Conservation (phyloP, 1,140 invertebrate genomes). For the Hermatobates lingyangjiaoensis region DNA sequence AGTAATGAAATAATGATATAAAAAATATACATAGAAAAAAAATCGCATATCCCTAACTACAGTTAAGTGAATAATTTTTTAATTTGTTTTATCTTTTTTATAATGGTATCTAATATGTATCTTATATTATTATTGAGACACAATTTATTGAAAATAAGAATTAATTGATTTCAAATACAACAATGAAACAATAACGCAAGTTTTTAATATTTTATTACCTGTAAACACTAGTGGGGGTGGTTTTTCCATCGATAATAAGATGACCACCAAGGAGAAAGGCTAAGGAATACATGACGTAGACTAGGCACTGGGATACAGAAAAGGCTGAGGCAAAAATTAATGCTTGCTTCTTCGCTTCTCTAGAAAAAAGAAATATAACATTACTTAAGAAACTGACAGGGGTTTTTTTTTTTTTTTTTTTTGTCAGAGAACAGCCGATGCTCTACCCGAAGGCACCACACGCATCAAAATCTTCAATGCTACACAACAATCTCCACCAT, state of each 20-base stretch:
- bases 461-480: too few relatives aligned
- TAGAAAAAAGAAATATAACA: conserved; percentile 13
- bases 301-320: conserved; percentile 45
- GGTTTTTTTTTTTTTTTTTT: too few relatives aligned
- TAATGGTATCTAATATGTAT: background rate
- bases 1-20: too few relatives aligned
- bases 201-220: too few relatives aligned
- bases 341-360: conserved; percentile 33
- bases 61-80: background rate
- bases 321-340: conserved; percentile 43
- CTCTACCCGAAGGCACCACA: too few relatives aligned
- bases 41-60: too few relatives aligned
- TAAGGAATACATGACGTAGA: conserved; percentile 54
- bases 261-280: conserved; percentile 51
- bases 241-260: conserved; percentile 37
- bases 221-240: conserved; percentile 41
- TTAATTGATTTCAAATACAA: background rate
- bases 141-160: background rate
- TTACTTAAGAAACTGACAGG: too few relatives aligned
- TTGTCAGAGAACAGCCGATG: too few relatives aligned
- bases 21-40: too few relatives aligned
- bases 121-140: background rate
- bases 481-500: too few relatives aligned
- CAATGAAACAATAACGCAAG: background rate
- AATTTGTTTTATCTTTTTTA: background rate